Evolutionary conservation across 1,140 invertebrate genomes (phyloP).

Genomic region (Physella acuta): DNA sequence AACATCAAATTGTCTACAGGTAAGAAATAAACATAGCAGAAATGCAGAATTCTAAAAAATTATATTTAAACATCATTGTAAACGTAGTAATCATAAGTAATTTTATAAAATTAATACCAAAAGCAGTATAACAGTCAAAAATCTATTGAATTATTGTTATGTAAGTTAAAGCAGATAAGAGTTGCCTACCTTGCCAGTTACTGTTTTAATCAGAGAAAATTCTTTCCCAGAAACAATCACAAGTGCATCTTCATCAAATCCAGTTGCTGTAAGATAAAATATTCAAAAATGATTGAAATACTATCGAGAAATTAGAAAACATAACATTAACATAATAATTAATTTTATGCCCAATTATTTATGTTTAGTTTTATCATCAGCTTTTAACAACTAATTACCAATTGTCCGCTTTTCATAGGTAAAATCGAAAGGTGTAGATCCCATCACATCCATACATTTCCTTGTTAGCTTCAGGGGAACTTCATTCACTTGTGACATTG

Average conservation of each 20-base stretch:
- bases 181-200: conserved; percentile 75
- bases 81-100: no score
- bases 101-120: no score
- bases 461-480: conserved; percentile 77
- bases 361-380: no score
- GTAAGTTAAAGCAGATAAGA: no score
- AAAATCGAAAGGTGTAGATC: conserved; percentile 73
- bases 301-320: no score
- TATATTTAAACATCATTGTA: not conserved
- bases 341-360: no score
- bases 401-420: conserved; percentile 59
- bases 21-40: no score
- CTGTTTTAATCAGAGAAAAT: conserved; percentile 77
- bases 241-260: conserved; percentile 70
- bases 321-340: no score
- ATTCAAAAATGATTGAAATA: no score
- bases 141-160: no score
- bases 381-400: conserved; percentile 46
- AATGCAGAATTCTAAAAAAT: not conserved
- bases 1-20: no score
- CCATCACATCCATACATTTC: conserved; percentile 77
- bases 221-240: conserved; percentile 78
- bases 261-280: conserved; percentile 53
- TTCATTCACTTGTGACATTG: conserved; percentile 64
- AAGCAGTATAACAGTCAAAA: no score